phyloP scores from a whole-genome alignment of 2,113 vertebrate species.

The Centrocercus urophasianus region DNA sequence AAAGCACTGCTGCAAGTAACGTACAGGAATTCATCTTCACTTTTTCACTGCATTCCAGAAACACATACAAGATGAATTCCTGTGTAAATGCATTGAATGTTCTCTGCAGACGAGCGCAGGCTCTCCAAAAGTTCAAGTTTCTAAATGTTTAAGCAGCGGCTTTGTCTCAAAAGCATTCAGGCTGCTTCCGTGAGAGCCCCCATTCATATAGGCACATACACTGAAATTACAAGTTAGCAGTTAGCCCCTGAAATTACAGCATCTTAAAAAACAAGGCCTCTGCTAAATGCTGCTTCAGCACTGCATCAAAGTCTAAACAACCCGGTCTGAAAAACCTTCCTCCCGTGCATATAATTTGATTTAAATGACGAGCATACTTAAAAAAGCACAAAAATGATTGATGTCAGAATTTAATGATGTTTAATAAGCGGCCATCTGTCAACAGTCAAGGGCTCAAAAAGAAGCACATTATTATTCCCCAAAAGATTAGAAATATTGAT shows the following conservation, averaged over 20 bases:
- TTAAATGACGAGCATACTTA: slow-evolving; percentile 43
- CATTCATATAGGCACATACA: background rate
- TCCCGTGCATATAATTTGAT: background rate
- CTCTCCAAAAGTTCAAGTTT: slow-evolving; percentile 5
- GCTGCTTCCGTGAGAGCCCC: background rate
- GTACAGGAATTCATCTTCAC: background rate
- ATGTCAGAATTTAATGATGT: slow-evolving; percentile 84
- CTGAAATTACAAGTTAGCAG: background rate
- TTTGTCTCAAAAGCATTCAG: background rate
- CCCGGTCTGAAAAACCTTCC: background rate
- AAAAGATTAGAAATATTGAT: slow-evolving; percentile 73
- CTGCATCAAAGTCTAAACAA: background rate
- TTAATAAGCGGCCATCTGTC: slow-evolving; percentile 89
- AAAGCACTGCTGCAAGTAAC: background rate
- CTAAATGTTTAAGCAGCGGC: background rate
- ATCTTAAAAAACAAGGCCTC: background rate
- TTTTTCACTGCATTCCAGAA: background rate
- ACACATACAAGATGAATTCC: background rate
- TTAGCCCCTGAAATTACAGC: background rate
- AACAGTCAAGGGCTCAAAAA: slow-evolving; percentile 73
- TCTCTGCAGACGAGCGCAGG: background rate
- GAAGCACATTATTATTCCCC: slow-evolving; percentile 53
- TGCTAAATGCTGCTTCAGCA: background rate
- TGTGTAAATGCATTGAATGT: background rate
- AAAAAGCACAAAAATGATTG: slow-evolving; percentile 74